Base-by-base conservation (phyloP, 2,797 vertebrate species). In the Dendrocincla fuliginosa region DNA sequence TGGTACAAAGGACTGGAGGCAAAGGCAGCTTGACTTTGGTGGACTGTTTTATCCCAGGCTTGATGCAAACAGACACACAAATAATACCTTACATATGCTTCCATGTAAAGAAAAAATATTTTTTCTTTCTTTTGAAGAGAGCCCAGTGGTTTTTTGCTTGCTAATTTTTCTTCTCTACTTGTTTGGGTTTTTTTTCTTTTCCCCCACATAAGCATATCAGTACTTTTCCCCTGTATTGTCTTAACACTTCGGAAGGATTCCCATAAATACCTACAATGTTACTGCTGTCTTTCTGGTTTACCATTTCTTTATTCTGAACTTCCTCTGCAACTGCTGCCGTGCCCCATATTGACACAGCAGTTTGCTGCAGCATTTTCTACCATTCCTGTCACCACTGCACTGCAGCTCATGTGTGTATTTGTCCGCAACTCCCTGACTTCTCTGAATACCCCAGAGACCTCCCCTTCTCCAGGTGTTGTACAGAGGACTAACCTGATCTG, bases 161-260 rank as follows among this genome's bases (percentile, higher is more conserved):
- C 12, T 76, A 14, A 5, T 73, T 84, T 79, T 87, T 37, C 13
- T 67, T 47, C 6, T 65, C 13, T 42, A 9, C 4, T 2, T 30
- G 13, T 50, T 50, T 50, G 27, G 20, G 20, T 39, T 32, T 0
- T n/a, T n/a, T 35, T 35, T 35, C 35, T 35, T 47, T 77, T 44
- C 56, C 63, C 24, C 12, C 6, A 5, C 11, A 4, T 13, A 7
- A 17, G 1, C 16, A 10, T 71, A 30, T 25, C 0, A 0, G 2
- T 65, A 32, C 61, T 87, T 42, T 22, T 2, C 24, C 9, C 13
- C 9, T 23, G 2, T 61, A 9, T 52, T 79, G 7, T 70, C 30
- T 33, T 28, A 77, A 42, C 14, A 13, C 33, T 27, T 57, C 71
- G 33, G 24, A 90, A 80, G 32, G n/a, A n/a, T 1, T 0, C 50